Evolutionary conservation across 2,797 vertebrate genomes (phyloP).

Genomic region (Corythornis leucogaster): DNA sequence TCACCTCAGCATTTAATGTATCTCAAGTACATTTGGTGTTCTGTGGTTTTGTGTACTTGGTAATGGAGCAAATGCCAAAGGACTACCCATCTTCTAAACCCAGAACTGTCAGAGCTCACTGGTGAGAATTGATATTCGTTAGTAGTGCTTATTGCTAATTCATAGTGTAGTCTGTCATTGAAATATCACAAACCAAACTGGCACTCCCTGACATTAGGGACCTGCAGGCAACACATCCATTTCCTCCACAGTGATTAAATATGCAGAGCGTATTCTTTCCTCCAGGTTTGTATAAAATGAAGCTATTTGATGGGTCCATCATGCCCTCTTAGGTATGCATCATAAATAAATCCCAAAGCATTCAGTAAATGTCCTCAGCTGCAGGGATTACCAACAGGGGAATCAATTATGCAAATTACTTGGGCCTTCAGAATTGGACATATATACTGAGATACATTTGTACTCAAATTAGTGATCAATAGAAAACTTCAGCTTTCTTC

Average conservation of each 20-base stretch:
- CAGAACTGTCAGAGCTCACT: not conserved
- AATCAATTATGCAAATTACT: not conserved
- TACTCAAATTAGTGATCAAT: not conserved
- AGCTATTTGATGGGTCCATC: not conserved
- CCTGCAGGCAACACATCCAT: not conserved
- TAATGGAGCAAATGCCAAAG: not conserved
- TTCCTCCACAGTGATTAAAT: not conserved
- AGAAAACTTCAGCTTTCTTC: not conserved
- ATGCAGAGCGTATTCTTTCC: not conserved
- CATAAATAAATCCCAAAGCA: not conserved
- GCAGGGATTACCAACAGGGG: not conserved
- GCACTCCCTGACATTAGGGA: not conserved
- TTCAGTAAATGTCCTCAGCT: not conserved
- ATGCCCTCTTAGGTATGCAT: not conserved
- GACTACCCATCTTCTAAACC: too few relatives aligned
- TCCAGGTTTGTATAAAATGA: not conserved
- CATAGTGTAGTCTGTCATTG: not conserved
- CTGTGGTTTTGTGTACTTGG: not conserved
- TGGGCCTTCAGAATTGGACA: not conserved
- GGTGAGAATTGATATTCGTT: not conserved
- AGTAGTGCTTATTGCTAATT: not conserved
- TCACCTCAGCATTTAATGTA: not conserved
- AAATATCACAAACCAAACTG: not conserved
- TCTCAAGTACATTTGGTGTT: not conserved
- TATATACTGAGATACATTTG: fast-evolving